Base-by-base conservation (phyloP, 2,113 vertebrate species). In the Pheucticus melanocephalus region DNA sequence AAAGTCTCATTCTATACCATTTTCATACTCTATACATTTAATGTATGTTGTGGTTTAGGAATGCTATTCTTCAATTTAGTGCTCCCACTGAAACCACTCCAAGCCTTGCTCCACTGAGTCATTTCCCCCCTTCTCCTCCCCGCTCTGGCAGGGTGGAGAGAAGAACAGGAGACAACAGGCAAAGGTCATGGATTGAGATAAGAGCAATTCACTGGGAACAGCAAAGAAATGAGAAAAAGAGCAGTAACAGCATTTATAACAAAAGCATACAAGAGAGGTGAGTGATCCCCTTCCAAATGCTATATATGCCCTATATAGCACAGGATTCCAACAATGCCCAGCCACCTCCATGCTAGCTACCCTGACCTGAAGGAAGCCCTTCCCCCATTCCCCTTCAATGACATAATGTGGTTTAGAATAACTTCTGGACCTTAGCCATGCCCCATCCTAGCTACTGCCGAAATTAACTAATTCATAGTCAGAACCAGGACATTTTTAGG, bases 71-170 rank as follows among this genome's bases (percentile, higher is more conserved):
- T 37, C 23, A 59, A 4, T 66, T 51, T 13, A 66, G 12, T 66
- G 12, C 16, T 73, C 23, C 23, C 60, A 39, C 37, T n/a, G 51
- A 81, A 59, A 73, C 15, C 33, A 50, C 44, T 51, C 18, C 33
- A 65, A 59, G 50, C 37, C 33, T 51, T 65, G 3, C 0, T 1
- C 21, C 10, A 2, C 19, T 57, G 2, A 0, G 6, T 33, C 42
- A 71, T 10, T 50, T 15, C 6, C 4, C 6, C 6, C 4, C 3
- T 20, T 6, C 4, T 33, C 5, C 30, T 64, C 31, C 17, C 25
- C 21, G 11, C 21, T 88, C 13, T 72, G 42, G 21, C 37, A 72
- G 31, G 6, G 12, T 28, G 33, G 27, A 33, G 17, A 50, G 10
- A 40, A 48, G 35, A 72, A 37, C 1, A 1, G 18, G 68, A 81